phyloP scores from a whole-genome alignment of 2,888 invertebrate genomes.

The Drosophila prolongata region DNA sequence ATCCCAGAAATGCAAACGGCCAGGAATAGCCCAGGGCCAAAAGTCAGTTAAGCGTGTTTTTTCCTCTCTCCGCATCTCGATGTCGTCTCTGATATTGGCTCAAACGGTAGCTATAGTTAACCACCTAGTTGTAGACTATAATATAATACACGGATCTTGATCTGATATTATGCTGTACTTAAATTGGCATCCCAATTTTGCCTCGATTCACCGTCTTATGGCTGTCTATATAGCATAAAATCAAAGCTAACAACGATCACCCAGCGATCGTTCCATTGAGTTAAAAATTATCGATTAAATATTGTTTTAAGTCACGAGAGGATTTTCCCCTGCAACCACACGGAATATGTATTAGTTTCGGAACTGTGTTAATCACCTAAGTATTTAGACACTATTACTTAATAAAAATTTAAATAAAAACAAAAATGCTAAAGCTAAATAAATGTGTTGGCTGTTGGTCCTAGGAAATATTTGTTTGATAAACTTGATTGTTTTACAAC shows the following conservation, averaged over 20 bases:
- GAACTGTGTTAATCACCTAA: conserved; percentile 79
- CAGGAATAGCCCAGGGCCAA: conserved; percentile 55
- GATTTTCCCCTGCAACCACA: conserved; percentile 22
- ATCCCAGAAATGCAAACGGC: conserved; percentile 32
- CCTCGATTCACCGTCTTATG: conserved; percentile 52
- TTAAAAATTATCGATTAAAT: conserved; percentile 49
- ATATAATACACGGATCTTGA: conserved; percentile 48
- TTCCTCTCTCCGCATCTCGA: conserved; percentile 52
- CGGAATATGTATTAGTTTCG: conserved; percentile 72
- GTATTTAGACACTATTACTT: conserved; percentile 78
- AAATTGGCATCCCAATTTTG: conserved; percentile 62
- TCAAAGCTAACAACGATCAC: conserved; percentile 62
- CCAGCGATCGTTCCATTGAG: conserved; percentile 57
- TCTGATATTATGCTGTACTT: conserved; percentile 61
- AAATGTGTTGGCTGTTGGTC: not conserved
- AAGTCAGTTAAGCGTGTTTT: conserved; percentile 40
- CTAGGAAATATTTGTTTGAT: not conserved
- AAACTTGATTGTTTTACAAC: too few relatives aligned
- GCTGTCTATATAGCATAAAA: conserved; percentile 65
- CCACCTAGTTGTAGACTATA: conserved; percentile 39
- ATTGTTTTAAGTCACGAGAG: conserved; percentile 30
- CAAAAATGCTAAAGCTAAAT: conserved; percentile 21
- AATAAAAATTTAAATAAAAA: conserved; percentile 63
- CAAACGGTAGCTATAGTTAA: conserved; percentile 51
- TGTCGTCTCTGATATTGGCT: conserved; percentile 69